Evolutionary conservation across 2,113 vertebrate genomes (phyloP).

Genomic region (Grus americana): DNA sequence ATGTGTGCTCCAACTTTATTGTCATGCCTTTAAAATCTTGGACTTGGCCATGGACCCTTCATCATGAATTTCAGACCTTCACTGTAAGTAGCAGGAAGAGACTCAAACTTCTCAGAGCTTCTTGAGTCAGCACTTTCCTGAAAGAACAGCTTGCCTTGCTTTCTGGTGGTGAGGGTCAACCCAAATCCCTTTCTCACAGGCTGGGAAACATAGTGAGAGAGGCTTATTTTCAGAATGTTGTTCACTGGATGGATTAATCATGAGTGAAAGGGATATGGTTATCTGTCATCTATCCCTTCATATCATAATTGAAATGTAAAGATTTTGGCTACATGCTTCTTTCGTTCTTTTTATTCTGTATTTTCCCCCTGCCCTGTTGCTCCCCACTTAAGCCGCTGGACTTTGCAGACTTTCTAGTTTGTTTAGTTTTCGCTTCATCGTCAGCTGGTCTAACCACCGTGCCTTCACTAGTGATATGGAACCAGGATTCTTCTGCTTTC

Average conservation of each 20-base stretch:
- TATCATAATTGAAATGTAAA: not conserved
- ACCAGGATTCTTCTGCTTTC: not conserved
- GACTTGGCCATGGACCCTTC: not conserved
- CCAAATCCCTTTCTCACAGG: not conserved
- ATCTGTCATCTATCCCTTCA: not conserved
- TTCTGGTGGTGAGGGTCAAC: not conserved
- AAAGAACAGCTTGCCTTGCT: not conserved
- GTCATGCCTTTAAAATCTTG: not conserved
- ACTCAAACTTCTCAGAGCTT: fast-evolving
- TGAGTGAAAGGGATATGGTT: not conserved
- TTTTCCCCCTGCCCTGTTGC: fast-evolving
- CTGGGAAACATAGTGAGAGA: not conserved
- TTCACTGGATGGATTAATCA: not conserved
- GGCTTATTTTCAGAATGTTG: not conserved
- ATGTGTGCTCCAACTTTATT: fast-evolving
- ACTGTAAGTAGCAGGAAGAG: not conserved
- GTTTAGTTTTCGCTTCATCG: not conserved
- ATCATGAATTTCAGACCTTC: not conserved
- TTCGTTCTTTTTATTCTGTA: not conserved
- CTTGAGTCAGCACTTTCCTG: not conserved
- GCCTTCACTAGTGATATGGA: not conserved
- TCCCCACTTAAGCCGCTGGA: not conserved
- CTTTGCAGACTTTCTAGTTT: not conserved
- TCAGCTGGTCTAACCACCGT: not conserved
- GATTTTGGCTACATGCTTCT: not conserved